Evolutionary conservation across 2,113 vertebrate species (phyloP).

Genomic region (Zapornia atra): DNA sequence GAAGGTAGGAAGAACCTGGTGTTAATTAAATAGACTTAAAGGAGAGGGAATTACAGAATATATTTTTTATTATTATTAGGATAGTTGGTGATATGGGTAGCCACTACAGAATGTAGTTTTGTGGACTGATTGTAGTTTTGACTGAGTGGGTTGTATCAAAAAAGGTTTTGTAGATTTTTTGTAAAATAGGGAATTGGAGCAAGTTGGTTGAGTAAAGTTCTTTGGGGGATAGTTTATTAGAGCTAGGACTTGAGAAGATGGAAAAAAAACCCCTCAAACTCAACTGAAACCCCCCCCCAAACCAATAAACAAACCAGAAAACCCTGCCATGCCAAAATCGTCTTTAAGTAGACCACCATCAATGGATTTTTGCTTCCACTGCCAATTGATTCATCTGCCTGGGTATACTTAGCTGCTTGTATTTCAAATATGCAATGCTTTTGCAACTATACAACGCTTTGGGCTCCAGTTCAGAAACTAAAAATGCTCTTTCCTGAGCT

Average conservation of each 20-base stretch:
- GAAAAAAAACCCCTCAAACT: neutral
- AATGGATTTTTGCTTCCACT: neutral
- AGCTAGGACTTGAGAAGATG: neutral
- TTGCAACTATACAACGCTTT: neutral
- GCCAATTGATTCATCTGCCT: neutral
- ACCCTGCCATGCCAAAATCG: neutral
- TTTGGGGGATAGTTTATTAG: neutral
- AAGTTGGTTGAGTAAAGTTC: neutral
- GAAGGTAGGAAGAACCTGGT: neutral
- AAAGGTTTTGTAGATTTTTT: neutral
- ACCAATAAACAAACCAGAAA: neutral
- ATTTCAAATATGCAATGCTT: neutral
- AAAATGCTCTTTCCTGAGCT: neutral
- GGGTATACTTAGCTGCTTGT: neutral
- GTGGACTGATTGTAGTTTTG: neutral
- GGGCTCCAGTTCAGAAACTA: neutral
- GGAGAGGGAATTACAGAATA: neutral
- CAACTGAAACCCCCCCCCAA: neutral
- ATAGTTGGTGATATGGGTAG: neutral
- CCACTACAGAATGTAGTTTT: neutral
- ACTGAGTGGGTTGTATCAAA: neutral
- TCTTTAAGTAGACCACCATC: neutral
- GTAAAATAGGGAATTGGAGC: neutral
- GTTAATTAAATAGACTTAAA: neutral
- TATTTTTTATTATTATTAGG: neutral